A percentile compares a stretch with the other conserved stretches of the same genome.
These are phyloP conservation scores for Drosophila takahashii DNA, from an alignment of 1,140 invertebrate genomes.

Conservation along the genomic window DNA sequence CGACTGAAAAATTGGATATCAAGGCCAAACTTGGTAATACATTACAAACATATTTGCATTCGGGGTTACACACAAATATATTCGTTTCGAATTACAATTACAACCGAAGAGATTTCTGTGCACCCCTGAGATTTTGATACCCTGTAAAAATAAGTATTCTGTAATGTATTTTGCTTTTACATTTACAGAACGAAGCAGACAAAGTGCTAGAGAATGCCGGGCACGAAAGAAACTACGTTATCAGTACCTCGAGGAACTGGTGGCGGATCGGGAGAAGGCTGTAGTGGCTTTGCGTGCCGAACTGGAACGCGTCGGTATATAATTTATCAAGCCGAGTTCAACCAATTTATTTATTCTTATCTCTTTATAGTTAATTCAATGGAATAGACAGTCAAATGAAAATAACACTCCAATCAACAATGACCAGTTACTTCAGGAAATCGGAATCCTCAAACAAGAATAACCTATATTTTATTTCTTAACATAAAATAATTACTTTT, in stretches of 20 bases:
- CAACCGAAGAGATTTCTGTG: too few relatives aligned
- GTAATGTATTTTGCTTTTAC: too few relatives aligned
- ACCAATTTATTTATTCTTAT: slow-evolving; percentile 28
- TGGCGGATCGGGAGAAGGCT: slow-evolving; percentile 96
- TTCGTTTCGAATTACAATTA: background rate
- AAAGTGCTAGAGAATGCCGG: slow-evolving; percentile 98
- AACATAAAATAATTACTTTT: background rate
- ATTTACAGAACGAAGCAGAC: slow-evolving; percentile 94
- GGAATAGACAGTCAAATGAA: slow-evolving; percentile 92
- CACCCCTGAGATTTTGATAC: too few relatives aligned
- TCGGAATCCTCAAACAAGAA: slow-evolving; percentile 88
- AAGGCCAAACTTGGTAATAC: slow-evolving; percentile 94
- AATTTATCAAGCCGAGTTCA: slow-evolving; percentile 30
- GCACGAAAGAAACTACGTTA: slow-evolving; percentile 98
- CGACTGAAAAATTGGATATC: slow-evolving; percentile 95
- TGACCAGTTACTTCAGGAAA: slow-evolving; percentile 90
- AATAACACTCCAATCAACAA: slow-evolving; percentile 91
- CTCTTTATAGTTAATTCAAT: slow-evolving; percentile 90
- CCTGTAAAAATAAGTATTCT: too few relatives aligned
- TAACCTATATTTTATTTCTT: slow-evolving; percentile 39
- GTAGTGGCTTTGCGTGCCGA: slow-evolving; percentile 95
- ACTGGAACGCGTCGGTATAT: slow-evolving; percentile 92
- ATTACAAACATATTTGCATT: background rate
- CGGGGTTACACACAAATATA: too few relatives aligned
- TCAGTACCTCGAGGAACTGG: slow-evolving; percentile 98